Base-by-base conservation (phyloP, 2,113 vertebrate genomes). In the Mola mola region DNA sequence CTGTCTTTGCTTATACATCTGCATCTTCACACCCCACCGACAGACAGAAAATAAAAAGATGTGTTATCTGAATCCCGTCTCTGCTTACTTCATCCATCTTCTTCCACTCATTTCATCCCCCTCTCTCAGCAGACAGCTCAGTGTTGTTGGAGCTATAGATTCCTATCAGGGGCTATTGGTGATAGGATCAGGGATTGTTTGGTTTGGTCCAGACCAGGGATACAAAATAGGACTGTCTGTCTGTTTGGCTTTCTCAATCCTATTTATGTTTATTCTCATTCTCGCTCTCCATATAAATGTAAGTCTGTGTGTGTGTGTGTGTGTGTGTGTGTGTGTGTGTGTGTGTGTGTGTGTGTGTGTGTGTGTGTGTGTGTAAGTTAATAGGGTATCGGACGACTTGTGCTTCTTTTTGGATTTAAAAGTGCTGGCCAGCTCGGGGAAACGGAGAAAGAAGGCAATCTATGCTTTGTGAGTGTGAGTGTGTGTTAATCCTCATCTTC, bases 111-210 rank as follows among this genome's bases (percentile, higher is more conserved):
- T 61, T 72, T 44, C 56, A 63, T 60, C 57, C 59, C 34, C 31
- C 44, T 40, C 29, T 51, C 55, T 20, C 37, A n/a, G 65, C 92
- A 93, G 66, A 89, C 76, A 61, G 83, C 59, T 79, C 26, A 81
- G 48, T 84, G 71, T 88, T 91, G 92, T 92, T 94, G 90, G 75
- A 79, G 92, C 92, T 94, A 68, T 75, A 86, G 85, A 87, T 90
- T 40, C 22, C 63, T 85, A 91, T 91, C 88, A 29, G 56, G 37
- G 70, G 65, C 63, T 84, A 72, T 82, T 65, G 71, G 61, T 36
- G 87, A 87, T 88, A 79, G 58, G 81, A 91, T 90, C 89, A 73
- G 72, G 76, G 76, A 87, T 87, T 85, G 72, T 78, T 88, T 86
- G 66, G 58, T 72, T 78, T 82, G 66, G 79, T 74, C 66, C 24